Base-by-base conservation (phyloP, 1,140 invertebrate genomes). In the Luehdorfia chinensis region DNA sequence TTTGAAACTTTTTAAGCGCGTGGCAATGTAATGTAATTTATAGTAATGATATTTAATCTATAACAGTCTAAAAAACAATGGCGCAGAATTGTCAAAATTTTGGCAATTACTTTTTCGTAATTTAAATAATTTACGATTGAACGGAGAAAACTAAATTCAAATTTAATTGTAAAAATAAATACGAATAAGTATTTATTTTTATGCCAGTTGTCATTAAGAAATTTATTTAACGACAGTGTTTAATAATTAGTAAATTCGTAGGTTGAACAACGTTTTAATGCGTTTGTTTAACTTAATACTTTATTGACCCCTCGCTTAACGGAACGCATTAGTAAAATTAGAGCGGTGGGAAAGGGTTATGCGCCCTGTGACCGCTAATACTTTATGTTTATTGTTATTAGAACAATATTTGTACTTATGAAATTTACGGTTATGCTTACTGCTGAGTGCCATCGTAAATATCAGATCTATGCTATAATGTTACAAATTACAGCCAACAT, bases 331-430 rank as follows among this genome's bases (percentile, higher is more conserved):
- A 84, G 83, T 86, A 84, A 86, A 86, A 84, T 79, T 80, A 86
- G 79, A 86, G 79, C 75, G 76, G 76, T 86, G 79, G 78, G 83
- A 84, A 85, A 86, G 75, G 83, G 83, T 80, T 81, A 31, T n/a
- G 61, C 36, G 49, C 49, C 37, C 23, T 47, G 28, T 50, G 50
- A 53, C 70, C 56, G 58, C 63, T 59, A 63, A 74, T 78, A 71
- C 66, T 80, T 84, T 78, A 81, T 79, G 71, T 80, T 84, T 84
- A 86, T 86, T 81, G 81, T 86, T 81, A 83, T 81, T 84, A 84
- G 81, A 78, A 80, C 70, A 85, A 86, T 86, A 86, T 86, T 86
- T 80, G 78, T 84, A 74, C 69, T 55, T 59, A 49, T 34, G 49
- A 75, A 74, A 85, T 80, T 52, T 80, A 81, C 63, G 74, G 71